Percentiles rank a stretch among this genome's conserved stretches.
Evolutionary conservation across 2,888 invertebrate genomes (phyloP).

Genomic region (Calameuta pallipes): DNA sequence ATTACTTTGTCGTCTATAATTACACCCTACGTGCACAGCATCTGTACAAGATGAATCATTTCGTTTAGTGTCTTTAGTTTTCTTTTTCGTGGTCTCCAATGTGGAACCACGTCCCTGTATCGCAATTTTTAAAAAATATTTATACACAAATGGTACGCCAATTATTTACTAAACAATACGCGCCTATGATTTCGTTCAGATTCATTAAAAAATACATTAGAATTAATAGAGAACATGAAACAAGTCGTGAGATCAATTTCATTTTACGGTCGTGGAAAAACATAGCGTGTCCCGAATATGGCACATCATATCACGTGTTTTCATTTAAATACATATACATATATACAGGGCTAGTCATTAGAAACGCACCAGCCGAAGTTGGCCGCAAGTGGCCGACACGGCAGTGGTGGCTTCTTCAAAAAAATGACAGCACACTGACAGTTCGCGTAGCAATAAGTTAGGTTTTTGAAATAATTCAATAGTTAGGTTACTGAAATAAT

Average conservation of each 20-base stretch:
- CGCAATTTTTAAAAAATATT: conserved; percentile 20
- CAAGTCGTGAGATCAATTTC: neutral
- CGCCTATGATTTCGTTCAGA: neutral
- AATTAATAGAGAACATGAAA: neutral
- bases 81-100: conserved; percentile 18
- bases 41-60: conserved; percentile 8
- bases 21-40: neutral
- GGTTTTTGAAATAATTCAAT: too few species aligned
- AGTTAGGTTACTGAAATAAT: too few species aligned
- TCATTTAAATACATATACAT: neutral
- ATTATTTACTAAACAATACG: conserved; percentile 8
- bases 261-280: neutral
- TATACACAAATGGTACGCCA: conserved; percentile 15
- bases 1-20: neutral
- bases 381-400: too few species aligned
- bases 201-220: neutral
- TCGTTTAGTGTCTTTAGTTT: conserved; percentile 10
- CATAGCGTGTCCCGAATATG: conserved; percentile 21
- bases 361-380: too few species aligned
- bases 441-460: too few species aligned
- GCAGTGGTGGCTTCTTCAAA: too few species aligned
- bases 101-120: conserved; percentile 31
- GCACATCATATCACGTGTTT: conserved; percentile 26
- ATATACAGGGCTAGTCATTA: too few species aligned
- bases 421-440: too few species aligned